Evolutionary conservation across 2,113 vertebrate genomes (phyloP), one percentile per base, ranked within the genome.

Genomic region (Pseudorhombus dupliciocellatus): DNA sequence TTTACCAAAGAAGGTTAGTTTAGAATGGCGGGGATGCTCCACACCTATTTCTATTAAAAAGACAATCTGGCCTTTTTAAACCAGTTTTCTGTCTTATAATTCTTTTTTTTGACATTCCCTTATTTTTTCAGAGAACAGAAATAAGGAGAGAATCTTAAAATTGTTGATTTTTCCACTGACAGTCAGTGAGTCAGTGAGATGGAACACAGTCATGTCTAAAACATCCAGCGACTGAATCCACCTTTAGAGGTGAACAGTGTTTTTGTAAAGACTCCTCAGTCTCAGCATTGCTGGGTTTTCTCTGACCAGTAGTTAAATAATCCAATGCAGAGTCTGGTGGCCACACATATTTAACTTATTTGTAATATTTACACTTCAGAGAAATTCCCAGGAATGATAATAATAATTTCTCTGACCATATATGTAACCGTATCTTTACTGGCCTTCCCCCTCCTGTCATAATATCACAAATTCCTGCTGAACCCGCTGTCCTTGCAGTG

Each of bases 341-440:
- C 66, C 60, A 60, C 67, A 80, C 83, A 86, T 80, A 57, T 89
- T 86, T 74, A 81, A 83, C 57, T 86, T 73, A 84, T 85, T 83
- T 88, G 84, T 81, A 73, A 88, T 86, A 86, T 82, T 88, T 84
- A 86, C 73, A 84, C 73, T 77, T 70, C 22, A 31, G 65, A 75
- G 68, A 78, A 71, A 75, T 81, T 80, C 87, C 81, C 58, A 80
- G 75, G 79, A 84, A 86, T 85, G 75, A 87, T 84, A 83, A 87
- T 85, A 86, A 83, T 73, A 78, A 87, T 84, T 60, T 81, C 24
- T 60, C 21, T 76, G 55, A 84, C 86, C 77, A 79, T 70, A 82
- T 77, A 80, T 87, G 82, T 85, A 86, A 87, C 70, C 21, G 28
- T 87, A 87, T 87, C 88, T 70, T 54, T 55, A 68, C 75, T 59